These are phyloP conservation scores for Macrostomum cliftonense DNA, from an alignment of 2,888 invertebrate genomes.

Conservation along the genomic window DNA sequence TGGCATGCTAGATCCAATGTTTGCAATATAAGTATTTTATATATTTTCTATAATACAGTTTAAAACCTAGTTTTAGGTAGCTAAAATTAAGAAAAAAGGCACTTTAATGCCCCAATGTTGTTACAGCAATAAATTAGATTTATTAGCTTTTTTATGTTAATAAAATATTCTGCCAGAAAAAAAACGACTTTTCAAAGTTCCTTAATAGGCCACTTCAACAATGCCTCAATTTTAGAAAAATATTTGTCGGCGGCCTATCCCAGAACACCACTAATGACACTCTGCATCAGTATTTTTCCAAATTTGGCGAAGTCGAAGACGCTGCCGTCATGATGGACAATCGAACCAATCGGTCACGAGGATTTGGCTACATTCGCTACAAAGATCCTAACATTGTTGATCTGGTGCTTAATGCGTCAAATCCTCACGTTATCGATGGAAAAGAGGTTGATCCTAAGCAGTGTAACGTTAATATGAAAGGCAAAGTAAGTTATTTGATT, in stretches of 20 bases:
- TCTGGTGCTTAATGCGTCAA: not conserved
- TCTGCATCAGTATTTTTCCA: not conserved
- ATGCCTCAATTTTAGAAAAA: no score
- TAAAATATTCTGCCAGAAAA: no score
- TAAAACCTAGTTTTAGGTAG: no score
- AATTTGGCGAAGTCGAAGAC: not conserved
- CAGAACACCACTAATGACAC: conserved; percentile 8
- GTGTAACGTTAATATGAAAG: not conserved
- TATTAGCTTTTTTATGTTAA: no score
- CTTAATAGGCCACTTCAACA: no score
- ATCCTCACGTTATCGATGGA: not conserved
- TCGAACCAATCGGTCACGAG: not conserved
- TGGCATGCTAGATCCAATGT: no score
- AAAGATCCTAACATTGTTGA: not conserved
- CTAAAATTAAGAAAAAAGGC: no score
- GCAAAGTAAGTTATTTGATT: not conserved
- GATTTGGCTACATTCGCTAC: not conserved
- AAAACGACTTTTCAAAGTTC: no score
- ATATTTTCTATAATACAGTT: no score
- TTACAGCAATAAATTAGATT: no score
- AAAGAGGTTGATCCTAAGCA: not conserved
- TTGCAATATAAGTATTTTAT: no score
- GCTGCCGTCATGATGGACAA: not conserved
- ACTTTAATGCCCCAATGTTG: no score
- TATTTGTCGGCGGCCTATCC: conserved; percentile 10